Evolutionary conservation across 2,113 vertebrate genomes (phyloP), one percentile per base, ranked within the genome.

Genomic region (Vidua macroura): DNA sequence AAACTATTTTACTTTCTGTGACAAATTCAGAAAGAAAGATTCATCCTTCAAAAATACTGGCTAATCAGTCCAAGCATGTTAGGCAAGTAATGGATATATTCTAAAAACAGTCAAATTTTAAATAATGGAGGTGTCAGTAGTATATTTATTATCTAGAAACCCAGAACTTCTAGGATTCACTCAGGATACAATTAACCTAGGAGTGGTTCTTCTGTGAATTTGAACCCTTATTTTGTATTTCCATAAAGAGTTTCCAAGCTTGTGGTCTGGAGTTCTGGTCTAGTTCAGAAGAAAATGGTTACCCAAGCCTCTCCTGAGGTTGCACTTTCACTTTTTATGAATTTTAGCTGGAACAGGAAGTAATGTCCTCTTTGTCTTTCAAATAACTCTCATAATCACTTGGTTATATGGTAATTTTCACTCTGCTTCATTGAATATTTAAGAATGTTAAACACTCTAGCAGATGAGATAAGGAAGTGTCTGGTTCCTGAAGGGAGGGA

Each of bases 381-480:
- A 83, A 76, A 70, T 83, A 56, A 66, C 59, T 90, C 51, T 69
- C 39, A 31, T 78, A 64, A 84, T 62, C 60, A 22, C 27, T 78
- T 49, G 8, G 33, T 74, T 88, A 31, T 28, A 62, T 67, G 39
- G 8, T 72, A 41, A 64, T 92, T 86, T 86, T 91, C 48, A 75
- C 23, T 81, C 64, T 92, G 28, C 59, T 62, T 94, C 60, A 52
- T 18, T 88, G 62, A 66, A 63, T 90, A 70, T 88, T 77, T 88
- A 56, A 75, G 37, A 25, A 35, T 48, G 33, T 88, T 82, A 56
- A 84, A 41, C 41, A 78, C 7, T 4, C 82, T 56, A 33, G 33
- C 37, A 64, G 44, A n/a, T 81, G 69, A 93, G 72, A 70, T 62
- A 60, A 88, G 46, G 35, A 86, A n/a, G 35, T 37, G 22, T n/a